Evolutionary conservation across 2,797 vertebrate species (phyloP).

Genomic region (Emydoidea blandingii): DNA sequence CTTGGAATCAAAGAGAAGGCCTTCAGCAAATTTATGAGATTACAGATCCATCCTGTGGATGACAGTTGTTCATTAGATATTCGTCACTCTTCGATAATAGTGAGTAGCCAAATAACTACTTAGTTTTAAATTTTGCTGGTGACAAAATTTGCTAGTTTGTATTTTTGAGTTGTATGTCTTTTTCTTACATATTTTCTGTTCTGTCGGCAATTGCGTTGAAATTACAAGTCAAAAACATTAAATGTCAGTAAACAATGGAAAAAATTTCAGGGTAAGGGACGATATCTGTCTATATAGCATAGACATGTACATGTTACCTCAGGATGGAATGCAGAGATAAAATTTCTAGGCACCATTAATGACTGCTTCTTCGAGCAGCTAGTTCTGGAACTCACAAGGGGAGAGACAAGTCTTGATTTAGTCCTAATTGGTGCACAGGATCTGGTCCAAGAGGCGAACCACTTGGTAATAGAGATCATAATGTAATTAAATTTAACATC

Average conservation of each 20-base stretch:
- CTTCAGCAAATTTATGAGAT: slow-evolving; percentile 86
- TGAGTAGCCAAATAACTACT: slow-evolving; percentile 73
- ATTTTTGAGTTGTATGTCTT: neutral
- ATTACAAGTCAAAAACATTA: neutral
- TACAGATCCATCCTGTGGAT: slow-evolving; percentile 83
- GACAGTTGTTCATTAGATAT: slow-evolving; percentile 91
- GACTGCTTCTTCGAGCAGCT: neutral
- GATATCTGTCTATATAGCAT: neutral
- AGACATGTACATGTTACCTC: neutral
- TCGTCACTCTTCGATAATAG: slow-evolving; percentile 91
- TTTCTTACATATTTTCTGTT: neutral
- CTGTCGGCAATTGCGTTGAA: neutral
- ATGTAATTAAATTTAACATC: too few relatives aligned
- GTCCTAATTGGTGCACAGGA: too few relatives aligned
- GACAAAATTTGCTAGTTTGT: rapidly evolving
- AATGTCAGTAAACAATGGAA: neutral
- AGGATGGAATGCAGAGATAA: neutral
- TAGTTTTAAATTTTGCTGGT: neutral
- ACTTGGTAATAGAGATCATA: too few relatives aligned
- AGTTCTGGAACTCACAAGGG: neutral
- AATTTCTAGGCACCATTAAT: neutral
- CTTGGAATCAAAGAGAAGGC: slow-evolving; percentile 88
- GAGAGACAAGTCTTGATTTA: neutral
- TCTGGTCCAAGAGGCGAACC: too few relatives aligned
- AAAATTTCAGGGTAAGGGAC: neutral